Percentiles rank a stretch among this genome's conserved stretches.
Conservation (phyloP, 2,797 vertebrate species). For the Neosilurus mollespiculum region DNA sequence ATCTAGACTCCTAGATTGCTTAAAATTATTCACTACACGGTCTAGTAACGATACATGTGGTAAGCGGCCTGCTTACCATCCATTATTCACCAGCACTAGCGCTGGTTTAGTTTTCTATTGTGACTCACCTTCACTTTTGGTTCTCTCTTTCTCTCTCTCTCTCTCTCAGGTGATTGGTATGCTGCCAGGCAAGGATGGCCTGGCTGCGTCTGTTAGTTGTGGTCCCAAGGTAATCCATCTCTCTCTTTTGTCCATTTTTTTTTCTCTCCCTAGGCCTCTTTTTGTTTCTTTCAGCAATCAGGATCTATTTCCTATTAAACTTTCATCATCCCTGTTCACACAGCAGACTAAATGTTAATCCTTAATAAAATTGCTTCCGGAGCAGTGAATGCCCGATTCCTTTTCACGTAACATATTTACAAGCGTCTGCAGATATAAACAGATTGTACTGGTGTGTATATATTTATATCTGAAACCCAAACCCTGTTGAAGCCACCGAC, state of each 20-base stretch:
- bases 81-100: slow-evolving; percentile 38
- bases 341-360: slow-evolving; percentile 25
- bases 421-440: neutral
- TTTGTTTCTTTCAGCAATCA: slow-evolving; percentile 28
- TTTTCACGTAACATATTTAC: neutral
- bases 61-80: slow-evolving; percentile 24
- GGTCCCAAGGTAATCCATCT: slow-evolving; percentile 73
- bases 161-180: slow-evolving; percentile 74
- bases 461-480: neutral
- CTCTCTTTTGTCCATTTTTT: slow-evolving; percentile 40
- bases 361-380: neutral
- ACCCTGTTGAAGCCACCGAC: no score
- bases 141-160: slow-evolving; percentile 2
- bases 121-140: slow-evolving; percentile 37
- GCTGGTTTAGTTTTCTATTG: slow-evolving; percentile 44
- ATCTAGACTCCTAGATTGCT: neutral
- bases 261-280: slow-evolving; percentile 31
- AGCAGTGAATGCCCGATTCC: neutral
- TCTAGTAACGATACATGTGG: slow-evolving; percentile 9
- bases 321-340: slow-evolving; percentile 38
- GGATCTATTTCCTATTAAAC: slow-evolving; percentile 54
- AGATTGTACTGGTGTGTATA: neutral
- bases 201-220: slow-evolving; percentile 74
- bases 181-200: slow-evolving; percentile 65
- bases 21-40: slow-evolving; percentile 14